These are phyloP conservation scores for Onthophagus taurus DNA, from an alignment of 1,140 invertebrate genomes.

Conservation along the genomic window DNA sequence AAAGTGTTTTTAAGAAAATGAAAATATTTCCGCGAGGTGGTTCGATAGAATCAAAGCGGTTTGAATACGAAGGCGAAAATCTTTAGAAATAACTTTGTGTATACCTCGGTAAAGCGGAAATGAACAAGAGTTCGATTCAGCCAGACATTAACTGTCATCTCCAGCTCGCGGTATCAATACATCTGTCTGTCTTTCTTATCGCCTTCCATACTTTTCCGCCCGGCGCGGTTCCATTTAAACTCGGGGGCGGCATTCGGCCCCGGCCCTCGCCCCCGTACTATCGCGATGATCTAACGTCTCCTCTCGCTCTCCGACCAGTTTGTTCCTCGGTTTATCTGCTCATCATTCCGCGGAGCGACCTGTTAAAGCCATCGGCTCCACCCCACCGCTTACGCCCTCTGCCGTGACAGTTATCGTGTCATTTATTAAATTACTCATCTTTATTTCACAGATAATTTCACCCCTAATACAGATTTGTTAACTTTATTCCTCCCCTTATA, in stretches of 20 bases:
- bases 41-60: no score
- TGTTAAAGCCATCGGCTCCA: no score
- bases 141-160: conserved; percentile 33
- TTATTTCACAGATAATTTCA: neutral
- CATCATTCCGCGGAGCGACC: no score
- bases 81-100: no score
- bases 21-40: no score
- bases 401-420: neutral
- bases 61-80: no score
- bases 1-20: no score
- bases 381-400: no score
- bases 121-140: conserved; percentile 12
- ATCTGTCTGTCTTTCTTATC: conserved; percentile 35
- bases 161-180: conserved; percentile 32
- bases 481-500: no score
- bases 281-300: conserved; percentile 15
- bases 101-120: conserved; percentile 14
- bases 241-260: no score
- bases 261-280: no score
- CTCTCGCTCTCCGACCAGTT: neutral
- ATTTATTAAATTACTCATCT: neutral
- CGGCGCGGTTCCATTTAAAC: no score
- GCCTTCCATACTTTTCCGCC: conserved; percentile 32
- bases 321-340: neutral
- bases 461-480: neutral